Evolutionary conservation across 2,797 vertebrate species (phyloP).

Genomic region (Hemitrygon akajei): DNA sequence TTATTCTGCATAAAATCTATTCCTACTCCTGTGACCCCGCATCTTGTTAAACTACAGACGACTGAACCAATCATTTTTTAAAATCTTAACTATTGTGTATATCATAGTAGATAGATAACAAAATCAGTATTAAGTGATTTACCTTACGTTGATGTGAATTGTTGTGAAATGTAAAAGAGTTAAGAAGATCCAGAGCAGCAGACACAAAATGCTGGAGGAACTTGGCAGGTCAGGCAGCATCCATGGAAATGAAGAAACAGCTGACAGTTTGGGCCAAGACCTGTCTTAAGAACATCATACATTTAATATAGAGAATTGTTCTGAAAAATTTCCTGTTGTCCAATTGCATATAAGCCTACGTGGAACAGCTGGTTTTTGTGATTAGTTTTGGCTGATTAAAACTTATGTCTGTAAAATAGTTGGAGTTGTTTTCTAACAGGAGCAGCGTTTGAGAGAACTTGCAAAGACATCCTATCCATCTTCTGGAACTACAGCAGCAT

Average conservation of each 20-base stretch:
- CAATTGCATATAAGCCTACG: background rate
- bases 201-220: too few relatives aligned
- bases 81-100: background rate
- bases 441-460: slow-evolving; percentile 94
- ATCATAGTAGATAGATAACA: background rate
- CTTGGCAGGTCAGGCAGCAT: too few relatives aligned
- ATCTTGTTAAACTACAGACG: background rate
- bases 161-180: background rate
- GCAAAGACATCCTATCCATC: slow-evolving; percentile 82
- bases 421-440: slow-evolving; percentile 60
- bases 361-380: background rate
- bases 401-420: background rate
- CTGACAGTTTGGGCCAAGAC: too few relatives aligned
- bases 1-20: background rate
- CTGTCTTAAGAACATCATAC: background rate
- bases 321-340: background rate
- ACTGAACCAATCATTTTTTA: background rate
- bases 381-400: background rate
- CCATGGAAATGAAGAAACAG: too few relatives aligned
- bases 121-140: background rate
- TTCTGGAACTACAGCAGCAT: slow-evolving; percentile 89
- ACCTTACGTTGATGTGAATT: background rate
- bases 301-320: background rate
- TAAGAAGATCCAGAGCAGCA: too few relatives aligned
- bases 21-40: background rate